phyloP scores from a whole-genome alignment of 2,113 vertebrate species.

The Geococcyx californianus region DNA sequence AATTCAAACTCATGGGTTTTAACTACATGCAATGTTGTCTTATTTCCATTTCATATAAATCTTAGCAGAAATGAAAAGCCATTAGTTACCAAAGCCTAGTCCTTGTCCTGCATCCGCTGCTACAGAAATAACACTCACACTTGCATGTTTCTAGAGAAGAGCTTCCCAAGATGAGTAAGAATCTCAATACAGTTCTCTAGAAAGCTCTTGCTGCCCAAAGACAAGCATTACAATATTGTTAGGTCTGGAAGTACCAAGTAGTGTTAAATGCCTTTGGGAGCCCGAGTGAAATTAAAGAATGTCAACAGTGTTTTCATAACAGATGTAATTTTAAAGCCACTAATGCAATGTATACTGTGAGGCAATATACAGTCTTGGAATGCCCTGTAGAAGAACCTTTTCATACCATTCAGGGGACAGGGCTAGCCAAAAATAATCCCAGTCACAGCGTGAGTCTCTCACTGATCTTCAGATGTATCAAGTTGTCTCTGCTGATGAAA shows the following conservation, averaged over 20 bases:
- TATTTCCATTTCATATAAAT: background rate
- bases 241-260: background rate
- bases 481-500: background rate
- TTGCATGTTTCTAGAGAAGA: background rate
- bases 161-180: background rate
- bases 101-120: background rate
- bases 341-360: background rate
- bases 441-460: constrained; percentile 16
- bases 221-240: background rate
- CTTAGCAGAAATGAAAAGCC: background rate
- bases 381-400: background rate
- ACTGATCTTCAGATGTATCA: constrained; percentile 1
- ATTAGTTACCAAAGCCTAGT: background rate
- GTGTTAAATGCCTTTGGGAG: background rate
- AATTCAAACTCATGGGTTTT: background rate
- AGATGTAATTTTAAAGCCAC: background rate
- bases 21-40: background rate
- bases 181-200: background rate
- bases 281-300: background rate
- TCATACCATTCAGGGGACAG: background rate
- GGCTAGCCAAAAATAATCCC: constrained; percentile 24
- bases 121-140: background rate
- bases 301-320: background rate
- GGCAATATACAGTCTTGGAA: background rate
- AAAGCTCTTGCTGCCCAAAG: background rate